Percentiles rank a stretch among this genome's conserved stretches.
These are phyloP conservation scores for Ascaphus truei DNA, from an alignment of 2,113 vertebrate genomes.

Conservation along the genomic window DNA sequence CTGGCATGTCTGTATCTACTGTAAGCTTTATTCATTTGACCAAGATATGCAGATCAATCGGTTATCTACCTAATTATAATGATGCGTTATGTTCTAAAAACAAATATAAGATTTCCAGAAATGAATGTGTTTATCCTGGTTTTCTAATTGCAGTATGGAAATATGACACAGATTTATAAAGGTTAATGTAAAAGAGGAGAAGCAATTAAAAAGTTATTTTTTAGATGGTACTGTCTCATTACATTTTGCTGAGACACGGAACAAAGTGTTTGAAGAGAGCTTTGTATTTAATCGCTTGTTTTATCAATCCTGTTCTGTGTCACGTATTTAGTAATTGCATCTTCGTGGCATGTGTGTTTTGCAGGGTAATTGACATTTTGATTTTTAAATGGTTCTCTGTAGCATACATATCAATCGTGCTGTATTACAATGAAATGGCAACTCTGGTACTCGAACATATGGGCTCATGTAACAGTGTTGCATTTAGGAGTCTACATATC, in stretches of 20 bases:
- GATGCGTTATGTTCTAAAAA: background rate
- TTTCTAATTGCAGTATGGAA: slow-evolving; percentile 27
- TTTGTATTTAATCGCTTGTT: slow-evolving; percentile 13
- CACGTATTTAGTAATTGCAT: slow-evolving; percentile 37
- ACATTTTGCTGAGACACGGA: background rate
- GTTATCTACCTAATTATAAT: background rate
- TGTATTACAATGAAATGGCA: background rate
- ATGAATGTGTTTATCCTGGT: background rate
- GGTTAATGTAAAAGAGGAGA: slow-evolving; percentile 56
- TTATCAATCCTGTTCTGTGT: slow-evolving; percentile 1
- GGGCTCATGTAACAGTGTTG: too few species aligned
- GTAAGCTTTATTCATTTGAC: background rate
- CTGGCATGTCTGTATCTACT: too few species aligned
- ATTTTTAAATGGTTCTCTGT: slow-evolving; percentile 16
- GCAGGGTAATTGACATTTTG: slow-evolving; percentile 31
- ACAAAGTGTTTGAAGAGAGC: background rate
- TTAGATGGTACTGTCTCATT: slow-evolving; percentile 4
- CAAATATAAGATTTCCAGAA: background rate
- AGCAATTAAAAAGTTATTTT: slow-evolving; percentile 52
- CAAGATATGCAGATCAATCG: too few species aligned
- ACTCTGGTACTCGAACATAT: too few species aligned
- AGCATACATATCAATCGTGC: background rate
- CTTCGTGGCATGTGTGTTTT: slow-evolving; percentile 36
- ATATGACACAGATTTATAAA: slow-evolving; percentile 48
- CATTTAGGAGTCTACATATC: too few species aligned